These are phyloP conservation scores for Centropus unirufus DNA, from an alignment of 2,113 vertebrate species.

Conservation along the genomic window DNA sequence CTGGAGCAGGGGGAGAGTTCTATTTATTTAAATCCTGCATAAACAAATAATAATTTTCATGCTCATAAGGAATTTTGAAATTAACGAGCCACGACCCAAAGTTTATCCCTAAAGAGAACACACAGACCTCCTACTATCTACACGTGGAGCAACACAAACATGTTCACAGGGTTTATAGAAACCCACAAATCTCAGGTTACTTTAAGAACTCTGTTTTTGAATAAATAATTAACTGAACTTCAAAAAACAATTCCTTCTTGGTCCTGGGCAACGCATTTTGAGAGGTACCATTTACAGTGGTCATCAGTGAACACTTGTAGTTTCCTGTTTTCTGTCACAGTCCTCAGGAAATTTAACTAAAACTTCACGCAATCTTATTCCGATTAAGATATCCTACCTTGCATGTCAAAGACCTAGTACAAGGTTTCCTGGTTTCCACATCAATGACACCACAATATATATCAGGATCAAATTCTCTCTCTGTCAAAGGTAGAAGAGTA, in stretches of 20 bases:
- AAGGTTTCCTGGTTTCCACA: slow-evolving; percentile 94
- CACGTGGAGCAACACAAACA: background rate
- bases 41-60: background rate
- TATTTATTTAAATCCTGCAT: background rate
- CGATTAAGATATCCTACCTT: slow-evolving; percentile 84
- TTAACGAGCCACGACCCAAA: background rate
- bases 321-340: background rate
- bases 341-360: background rate
- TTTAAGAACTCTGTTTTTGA: background rate
- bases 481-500: slow-evolving; percentile 72
- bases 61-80: background rate
- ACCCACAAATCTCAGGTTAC: background rate
- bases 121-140: background rate
- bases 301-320: background rate
- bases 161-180: background rate
- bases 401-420: slow-evolving; percentile 99
- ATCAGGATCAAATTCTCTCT: slow-evolving; percentile 98
- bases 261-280: background rate
- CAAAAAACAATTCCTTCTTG: background rate
- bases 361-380: background rate
- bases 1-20: background rate
- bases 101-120: background rate
- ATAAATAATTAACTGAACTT: background rate
- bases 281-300: background rate
- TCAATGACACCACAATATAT: slow-evolving; percentile 98